Evolutionary conservation across 2,113 vertebrate species (phyloP).

Genomic region (Chaenogobius annularis): DNA sequence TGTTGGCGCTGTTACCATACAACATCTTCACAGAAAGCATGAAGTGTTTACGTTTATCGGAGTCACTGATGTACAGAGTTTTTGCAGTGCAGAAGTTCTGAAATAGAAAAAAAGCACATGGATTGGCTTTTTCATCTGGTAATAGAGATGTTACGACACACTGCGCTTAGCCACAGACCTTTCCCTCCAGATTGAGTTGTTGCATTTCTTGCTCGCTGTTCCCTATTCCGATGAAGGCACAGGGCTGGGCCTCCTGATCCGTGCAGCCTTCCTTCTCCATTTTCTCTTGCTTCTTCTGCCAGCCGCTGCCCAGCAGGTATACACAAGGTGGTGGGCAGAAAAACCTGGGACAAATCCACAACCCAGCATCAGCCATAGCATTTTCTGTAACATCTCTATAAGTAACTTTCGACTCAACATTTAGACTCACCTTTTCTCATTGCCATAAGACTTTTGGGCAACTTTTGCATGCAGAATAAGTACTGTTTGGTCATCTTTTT

Average conservation of each 20-base stretch:
- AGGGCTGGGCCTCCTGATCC: conserved; percentile 94
- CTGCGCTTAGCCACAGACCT: conserved; percentile 75
- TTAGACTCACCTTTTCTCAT: conserved; percentile 89
- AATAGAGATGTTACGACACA: background rate
- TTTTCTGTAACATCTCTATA: background rate
- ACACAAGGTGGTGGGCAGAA: conserved; percentile 97
- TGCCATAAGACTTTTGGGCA: conserved; percentile 97
- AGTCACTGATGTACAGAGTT: conserved; percentile 96
- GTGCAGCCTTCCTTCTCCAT: conserved; percentile 94
- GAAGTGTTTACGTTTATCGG: conserved; percentile 98
- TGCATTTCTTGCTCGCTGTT: conserved; percentile 99
- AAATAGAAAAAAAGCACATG: background rate
- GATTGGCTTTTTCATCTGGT: background rate
- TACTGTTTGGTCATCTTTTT: conserved; percentile 95
- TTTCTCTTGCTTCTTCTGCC: conserved; percentile 97
- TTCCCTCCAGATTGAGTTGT: conserved; percentile 95
- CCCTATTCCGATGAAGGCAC: conserved; percentile 96
- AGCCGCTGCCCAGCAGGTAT: conserved; percentile 95
- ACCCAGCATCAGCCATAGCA: background rate
- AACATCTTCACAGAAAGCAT: conserved; percentile 98
- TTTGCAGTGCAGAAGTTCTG: conserved; percentile 98
- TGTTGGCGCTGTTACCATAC: conserved; percentile 93
- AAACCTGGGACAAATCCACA: conserved; percentile 76
- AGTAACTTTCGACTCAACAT: background rate
- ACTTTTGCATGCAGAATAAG: conserved; percentile 97